phyloP scores from a whole-genome alignment of 1,140 invertebrate genomes.

The Nasonia vitripennis region DNA sequence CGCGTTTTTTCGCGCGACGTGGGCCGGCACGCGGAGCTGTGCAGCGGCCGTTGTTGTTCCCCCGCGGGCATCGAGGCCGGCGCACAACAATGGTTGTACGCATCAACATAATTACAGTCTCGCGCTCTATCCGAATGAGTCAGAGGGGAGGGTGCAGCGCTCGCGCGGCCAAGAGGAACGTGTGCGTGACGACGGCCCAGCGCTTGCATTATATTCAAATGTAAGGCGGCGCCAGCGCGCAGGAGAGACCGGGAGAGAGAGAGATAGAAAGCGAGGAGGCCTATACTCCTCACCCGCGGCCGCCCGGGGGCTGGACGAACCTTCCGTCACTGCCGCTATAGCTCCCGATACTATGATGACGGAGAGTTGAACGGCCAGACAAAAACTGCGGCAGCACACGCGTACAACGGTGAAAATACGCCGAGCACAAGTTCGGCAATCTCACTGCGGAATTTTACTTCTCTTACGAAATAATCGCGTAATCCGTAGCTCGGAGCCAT shows the following conservation, averaged over 20 bases:
- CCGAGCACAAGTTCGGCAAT: neutral
- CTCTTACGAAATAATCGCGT: conserved; percentile 40
- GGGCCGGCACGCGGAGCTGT: neutral
- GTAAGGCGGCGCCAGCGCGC: conserved; percentile 46
- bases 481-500: conserved; percentile 20
- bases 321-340: neutral
- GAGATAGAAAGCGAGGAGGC: neutral
- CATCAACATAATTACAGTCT: conserved; percentile 53
- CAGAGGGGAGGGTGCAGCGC: conserved; percentile 13
- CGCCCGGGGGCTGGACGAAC: conserved; percentile 20
- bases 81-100: conserved; percentile 50
- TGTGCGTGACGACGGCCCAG: conserved; percentile 38
- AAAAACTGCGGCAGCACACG: too few relatives aligned
- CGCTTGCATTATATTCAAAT: conserved; percentile 52
- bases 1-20: conserved; percentile 26
- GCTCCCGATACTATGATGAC: too few relatives aligned
- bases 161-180: neutral
- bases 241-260: neutral
- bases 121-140: conserved; percentile 34
- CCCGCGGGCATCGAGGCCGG: conserved; percentile 37
- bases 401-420: neutral
- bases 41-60: conserved; percentile 17
- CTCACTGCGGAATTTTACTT: conserved; percentile 7
- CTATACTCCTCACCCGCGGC: neutral
- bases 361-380: too few relatives aligned